phyloP scores from a whole-genome alignment of 2,113 vertebrate species.

The Anarrhichthys ocellatus region DNA sequence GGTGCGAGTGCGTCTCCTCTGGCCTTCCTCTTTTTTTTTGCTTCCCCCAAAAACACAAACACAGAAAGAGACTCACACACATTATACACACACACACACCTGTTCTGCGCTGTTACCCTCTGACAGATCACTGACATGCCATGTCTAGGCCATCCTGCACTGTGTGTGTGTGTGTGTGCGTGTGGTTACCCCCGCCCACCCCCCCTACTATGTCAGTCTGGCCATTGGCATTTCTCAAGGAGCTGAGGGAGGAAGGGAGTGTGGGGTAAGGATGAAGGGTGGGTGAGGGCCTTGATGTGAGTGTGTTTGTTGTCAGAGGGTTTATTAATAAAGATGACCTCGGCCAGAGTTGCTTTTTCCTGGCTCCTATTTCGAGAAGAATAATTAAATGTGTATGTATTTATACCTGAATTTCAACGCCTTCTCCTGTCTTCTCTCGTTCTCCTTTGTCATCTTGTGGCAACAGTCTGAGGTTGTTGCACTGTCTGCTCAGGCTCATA shows the following conservation, averaged over 20 bases:
- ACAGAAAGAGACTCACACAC: constrained; percentile 30
- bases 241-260: constrained; percentile 57
- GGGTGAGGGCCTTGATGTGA: constrained; percentile 63
- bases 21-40: constrained; percentile 35
- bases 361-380: constrained; percentile 36
- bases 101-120: constrained; percentile 71
- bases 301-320: constrained; percentile 74
- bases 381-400: constrained; percentile 10
- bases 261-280: constrained; percentile 47
- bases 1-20: constrained; percentile 46
- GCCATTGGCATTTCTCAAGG: constrained; percentile 74
- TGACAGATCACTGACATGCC: constrained; percentile 77
- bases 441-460: constrained; percentile 10
- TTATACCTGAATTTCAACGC: not conserved
- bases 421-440: constrained; percentile 3
- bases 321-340: constrained; percentile 83
- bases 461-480: constrained; percentile 9
- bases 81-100: constrained; percentile 48
- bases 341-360: constrained; percentile 38
- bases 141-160: constrained; percentile 64
- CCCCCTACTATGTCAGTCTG: constrained; percentile 64
- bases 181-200: constrained; percentile 51
- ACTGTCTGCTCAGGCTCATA: constrained; percentile 32
- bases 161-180: constrained; percentile 26
- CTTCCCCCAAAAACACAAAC: constrained; percentile 22